These are phyloP conservation scores for Drosophila atripex DNA, from an alignment of 2,888 invertebrate species.

Conservation along the genomic window DNA sequence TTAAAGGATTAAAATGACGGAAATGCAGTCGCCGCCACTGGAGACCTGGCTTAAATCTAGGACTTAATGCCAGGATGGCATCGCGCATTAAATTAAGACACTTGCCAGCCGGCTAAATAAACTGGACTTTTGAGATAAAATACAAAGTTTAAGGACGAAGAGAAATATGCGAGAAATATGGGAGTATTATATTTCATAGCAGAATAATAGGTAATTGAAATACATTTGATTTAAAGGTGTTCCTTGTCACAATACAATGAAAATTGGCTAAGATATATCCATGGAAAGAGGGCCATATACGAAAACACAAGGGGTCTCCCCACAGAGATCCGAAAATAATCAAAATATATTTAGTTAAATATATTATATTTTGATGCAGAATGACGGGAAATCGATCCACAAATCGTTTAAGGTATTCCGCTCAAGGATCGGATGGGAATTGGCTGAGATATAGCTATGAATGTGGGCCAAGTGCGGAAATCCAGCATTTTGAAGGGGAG, in stretches of 20 bases:
- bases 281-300: neutral
- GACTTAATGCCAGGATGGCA: conserved; percentile 10
- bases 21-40: conserved; percentile 37
- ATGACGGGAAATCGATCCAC: no score
- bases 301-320: neutral
- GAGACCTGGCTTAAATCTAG: conserved; percentile 24
- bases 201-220: no score
- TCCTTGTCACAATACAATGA: neutral
- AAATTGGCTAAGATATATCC: neutral
- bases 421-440: neutral
- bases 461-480: no score
- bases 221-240: no score
- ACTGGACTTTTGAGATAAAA: neutral
- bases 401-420: no score
- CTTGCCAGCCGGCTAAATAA: neutral
- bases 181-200: no score
- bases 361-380: no score
- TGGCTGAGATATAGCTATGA: neutral
- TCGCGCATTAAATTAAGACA: conserved; percentile 17
- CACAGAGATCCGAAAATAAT: no score
- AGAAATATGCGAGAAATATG: no score
- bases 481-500: no score
- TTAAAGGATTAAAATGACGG: conserved; percentile 57
- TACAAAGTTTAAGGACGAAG: neutral
- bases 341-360: no score